Evolutionary conservation across 2,797 vertebrate species (phyloP), one percentile per base, ranked within the genome.

Genomic region (Schizopygopsis malacanthus): DNA sequence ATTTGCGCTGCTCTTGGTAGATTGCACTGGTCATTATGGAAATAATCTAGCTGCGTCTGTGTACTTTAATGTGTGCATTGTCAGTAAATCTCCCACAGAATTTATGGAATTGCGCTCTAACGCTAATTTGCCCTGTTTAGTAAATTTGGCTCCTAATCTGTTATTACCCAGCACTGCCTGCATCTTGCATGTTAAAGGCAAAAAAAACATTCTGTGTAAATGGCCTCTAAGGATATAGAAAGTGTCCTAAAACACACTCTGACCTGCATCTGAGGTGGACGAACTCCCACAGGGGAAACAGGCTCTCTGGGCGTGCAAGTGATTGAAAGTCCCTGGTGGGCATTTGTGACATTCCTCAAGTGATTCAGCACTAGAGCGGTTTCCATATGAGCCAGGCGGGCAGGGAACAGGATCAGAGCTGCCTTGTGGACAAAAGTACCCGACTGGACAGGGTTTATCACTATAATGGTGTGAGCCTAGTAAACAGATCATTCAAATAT

Each of bases 201-300:
- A n/a, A n/a, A 33, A 52, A 20, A 50, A 75, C 25, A 4, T 75
- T 56, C 3, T 15, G 3, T 15, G 33, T 41, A 4, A 77, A 77
- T 56, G 33, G 12, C 11, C 18, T 12, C 33, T 39, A 13, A 56
- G 11, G 18, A 45, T 67, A 47, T 28, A 80, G 3, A 39, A 43
- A 59, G 28, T 54, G n/a, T n/a, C n/a, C n/a, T n/a, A n/a, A n/a
- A n/a, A n/a, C n/a, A n/a, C n/a, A n/a, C 4, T 65, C 43, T 73
- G 33, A 98, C 98, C 98, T 28, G 92, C 86, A 78, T 84, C 73
- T 33, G 97, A 98, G 47, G 91, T 95, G 45, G 98, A 97, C 0
- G 96, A 97, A 90, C 97, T 98, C 65, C 97, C 97, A 0, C 98
- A 99, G 61, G 96, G 95, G 75, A 97, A 97, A 82, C 98, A 99